Conservation (phyloP, 2,888 invertebrate species). For the Ennomos quercinarius region DNA sequence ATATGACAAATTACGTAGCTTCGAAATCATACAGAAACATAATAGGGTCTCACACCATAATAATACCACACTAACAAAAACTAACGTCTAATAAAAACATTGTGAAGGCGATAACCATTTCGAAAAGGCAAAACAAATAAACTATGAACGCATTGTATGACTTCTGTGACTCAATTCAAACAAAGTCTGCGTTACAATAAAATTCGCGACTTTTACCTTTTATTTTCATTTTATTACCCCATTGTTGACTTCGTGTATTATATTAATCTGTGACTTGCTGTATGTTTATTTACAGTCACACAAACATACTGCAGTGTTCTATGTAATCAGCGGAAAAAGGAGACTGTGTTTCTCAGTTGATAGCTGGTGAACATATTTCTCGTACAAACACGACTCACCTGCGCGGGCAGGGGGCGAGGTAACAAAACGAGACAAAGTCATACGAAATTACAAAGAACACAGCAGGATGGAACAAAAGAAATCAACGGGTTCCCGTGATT, state of each 20-base stretch:
- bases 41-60: neutral
- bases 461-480: no score
- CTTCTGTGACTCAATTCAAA: constrained; percentile 27
- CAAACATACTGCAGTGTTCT: neutral
- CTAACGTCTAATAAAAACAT: constrained; percentile 1
- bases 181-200: constrained; percentile 21
- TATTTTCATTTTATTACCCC: neutral
- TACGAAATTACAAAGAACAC: no score
- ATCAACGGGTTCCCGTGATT: no score
- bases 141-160: constrained; percentile 1
- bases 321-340: neutral
- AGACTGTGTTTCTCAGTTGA: constrained; percentile 8
- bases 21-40: no score
- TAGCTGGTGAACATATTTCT: no score
- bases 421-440: no score
- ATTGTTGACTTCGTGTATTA: neutral
- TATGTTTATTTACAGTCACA: neutral
- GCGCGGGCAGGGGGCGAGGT: no score
- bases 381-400: no score
- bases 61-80: neutral
- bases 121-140: constrained; percentile 5
- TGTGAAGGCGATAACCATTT: constrained; percentile 5
- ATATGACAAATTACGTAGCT: no score
- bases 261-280: no score
- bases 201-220: constrained; percentile 2